Evolutionary conservation across 2,113 vertebrate species (phyloP).

Genomic region (Podiceps cristatus): DNA sequence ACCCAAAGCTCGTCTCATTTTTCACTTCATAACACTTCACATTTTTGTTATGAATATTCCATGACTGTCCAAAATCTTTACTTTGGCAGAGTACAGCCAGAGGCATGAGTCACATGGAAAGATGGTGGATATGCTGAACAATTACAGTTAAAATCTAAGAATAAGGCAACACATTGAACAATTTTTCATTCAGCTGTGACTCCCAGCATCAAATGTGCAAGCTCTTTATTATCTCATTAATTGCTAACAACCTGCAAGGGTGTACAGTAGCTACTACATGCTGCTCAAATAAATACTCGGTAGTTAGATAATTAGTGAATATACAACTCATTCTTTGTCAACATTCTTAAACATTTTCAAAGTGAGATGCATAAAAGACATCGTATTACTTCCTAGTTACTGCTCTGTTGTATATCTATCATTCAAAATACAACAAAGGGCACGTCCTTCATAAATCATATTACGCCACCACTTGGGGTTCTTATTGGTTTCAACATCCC

Average conservation of each 20-base stretch:
- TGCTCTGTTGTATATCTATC: neutral
- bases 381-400: neutral
- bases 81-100: neutral
- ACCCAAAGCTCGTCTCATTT: neutral
- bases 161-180: neutral
- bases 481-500: neutral
- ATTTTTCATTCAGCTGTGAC: constrained; percentile 10
- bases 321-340: neutral
- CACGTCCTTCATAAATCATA: neutral
- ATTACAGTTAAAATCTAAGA: constrained; percentile 29
- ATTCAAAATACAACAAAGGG: neutral
- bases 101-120: constrained; percentile 25
- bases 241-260: neutral
- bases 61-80: neutral
- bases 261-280: neutral
- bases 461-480: neutral
- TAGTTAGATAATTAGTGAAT: neutral
- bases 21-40: neutral
- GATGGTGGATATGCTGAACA: constrained; percentile 2
- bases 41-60: neutral
- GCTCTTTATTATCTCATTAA: neutral
- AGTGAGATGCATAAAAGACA: neutral
- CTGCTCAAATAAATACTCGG: neutral
- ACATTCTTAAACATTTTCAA: neutral
- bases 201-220: neutral